A percentile compares a stretch with the other conserved stretches of the same genome.
These are phyloP conservation scores for Andricus quercusramuli DNA, from an alignment of 2,888 invertebrate genomes.

Conservation along the genomic window DNA sequence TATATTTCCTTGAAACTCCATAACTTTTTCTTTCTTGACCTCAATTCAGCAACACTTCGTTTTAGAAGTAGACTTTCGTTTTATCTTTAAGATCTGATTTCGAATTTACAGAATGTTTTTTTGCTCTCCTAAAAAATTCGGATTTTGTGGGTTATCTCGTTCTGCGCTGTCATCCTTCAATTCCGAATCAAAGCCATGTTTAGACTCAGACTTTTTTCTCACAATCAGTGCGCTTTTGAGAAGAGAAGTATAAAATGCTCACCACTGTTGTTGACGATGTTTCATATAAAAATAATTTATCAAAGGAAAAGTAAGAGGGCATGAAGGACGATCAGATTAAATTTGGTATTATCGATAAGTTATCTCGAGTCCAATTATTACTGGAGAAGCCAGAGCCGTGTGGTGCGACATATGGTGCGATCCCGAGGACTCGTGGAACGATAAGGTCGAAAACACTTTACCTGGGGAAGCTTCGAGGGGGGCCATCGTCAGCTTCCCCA, in stretches of 20 bases:
- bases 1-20: too few relatives aligned
- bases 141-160: too few relatives aligned
- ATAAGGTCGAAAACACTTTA: slow-evolving; percentile 62
- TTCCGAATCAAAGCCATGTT: too few relatives aligned
- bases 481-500: slow-evolving; percentile 54
- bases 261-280: not conserved
- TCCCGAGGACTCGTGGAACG: slow-evolving; percentile 55
- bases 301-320: not conserved
- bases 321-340: slow-evolving; percentile 29
- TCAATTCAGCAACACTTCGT: too few relatives aligned
- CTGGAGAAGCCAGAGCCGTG: slow-evolving; percentile 46
- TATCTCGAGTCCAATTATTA: slow-evolving; percentile 58
- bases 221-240: not conserved
- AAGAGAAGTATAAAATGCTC: not conserved
- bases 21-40: too few relatives aligned
- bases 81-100: too few relatives aligned
- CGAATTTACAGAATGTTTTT: too few relatives aligned
- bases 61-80: too few relatives aligned
- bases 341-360: slow-evolving; percentile 50
- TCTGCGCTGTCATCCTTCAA: too few relatives aligned
- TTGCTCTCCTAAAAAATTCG: too few relatives aligned
- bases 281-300: not conserved
- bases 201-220: not conserved
- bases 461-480: slow-evolving; percentile 59
- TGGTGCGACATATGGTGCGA: slow-evolving; percentile 55